phyloP scores from a whole-genome alignment of 2,888 invertebrate genomes.

The Andrena bucephala region DNA sequence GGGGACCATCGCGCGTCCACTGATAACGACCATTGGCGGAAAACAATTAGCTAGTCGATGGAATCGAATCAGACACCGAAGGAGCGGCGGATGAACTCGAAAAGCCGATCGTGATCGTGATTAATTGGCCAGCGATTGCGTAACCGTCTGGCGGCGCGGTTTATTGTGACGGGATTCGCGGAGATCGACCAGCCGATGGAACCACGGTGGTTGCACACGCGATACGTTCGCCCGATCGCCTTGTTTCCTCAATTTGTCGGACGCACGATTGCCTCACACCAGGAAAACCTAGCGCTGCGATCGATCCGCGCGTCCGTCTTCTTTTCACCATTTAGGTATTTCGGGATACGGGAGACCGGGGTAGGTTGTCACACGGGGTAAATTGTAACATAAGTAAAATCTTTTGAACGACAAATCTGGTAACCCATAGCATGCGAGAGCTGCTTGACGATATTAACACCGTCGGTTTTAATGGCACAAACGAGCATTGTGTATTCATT shows the following conservation, averaged over 20 bases:
- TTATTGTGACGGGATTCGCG: constrained; percentile 37
- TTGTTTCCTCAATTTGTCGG: constrained; percentile 27
- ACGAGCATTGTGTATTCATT: too few relatives aligned
- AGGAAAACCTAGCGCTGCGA: not conserved
- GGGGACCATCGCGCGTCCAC: not conserved
- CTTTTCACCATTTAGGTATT: not conserved
- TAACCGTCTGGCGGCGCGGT: constrained; percentile 52
- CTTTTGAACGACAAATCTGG: too few relatives aligned
- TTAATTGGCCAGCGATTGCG: constrained; percentile 52
- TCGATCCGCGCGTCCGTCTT: not conserved
- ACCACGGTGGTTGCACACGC: constrained; percentile 17
- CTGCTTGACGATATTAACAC: too few relatives aligned
- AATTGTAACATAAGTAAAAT: too few relatives aligned
- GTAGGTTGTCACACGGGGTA: too few relatives aligned
- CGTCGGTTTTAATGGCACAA: too few relatives aligned
- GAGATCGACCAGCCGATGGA: constrained; percentile 21
- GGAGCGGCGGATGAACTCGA: constrained; percentile 17
- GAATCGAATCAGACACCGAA: constrained; percentile 38
- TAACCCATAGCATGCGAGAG: too few relatives aligned
- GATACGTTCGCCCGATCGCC: not conserved
- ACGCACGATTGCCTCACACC: constrained; percentile 6
- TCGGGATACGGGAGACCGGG: too few relatives aligned
- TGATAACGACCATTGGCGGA: constrained; percentile 49
- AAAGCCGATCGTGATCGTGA: constrained; percentile 18
- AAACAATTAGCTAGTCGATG: constrained; percentile 53